Evolutionary conservation across 2,888 invertebrate genomes (phyloP).

Genomic region (Drosophila aldrichi): DNA sequence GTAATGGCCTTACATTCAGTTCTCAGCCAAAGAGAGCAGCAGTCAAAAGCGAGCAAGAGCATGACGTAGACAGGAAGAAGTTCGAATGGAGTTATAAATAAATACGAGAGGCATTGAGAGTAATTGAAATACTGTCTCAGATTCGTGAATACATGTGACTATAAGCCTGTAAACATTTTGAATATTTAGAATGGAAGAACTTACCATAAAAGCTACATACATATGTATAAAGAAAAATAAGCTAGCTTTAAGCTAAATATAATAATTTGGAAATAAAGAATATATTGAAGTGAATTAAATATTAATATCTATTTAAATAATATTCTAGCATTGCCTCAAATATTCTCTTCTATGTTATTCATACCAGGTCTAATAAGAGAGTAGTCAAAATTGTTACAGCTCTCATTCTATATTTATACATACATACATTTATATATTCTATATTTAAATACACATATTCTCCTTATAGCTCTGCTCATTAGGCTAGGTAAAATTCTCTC

Average conservation of each 20-base stretch:
- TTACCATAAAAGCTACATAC: too few species aligned
- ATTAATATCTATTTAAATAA: too few species aligned
- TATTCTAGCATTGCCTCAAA: too few species aligned
- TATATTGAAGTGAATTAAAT: too few species aligned
- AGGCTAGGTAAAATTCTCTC: background rate
- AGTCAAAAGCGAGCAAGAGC: background rate
- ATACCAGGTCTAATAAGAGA: background rate
- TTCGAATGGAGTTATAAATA: background rate
- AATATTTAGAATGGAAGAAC: too few species aligned
- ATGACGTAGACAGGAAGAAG: background rate
- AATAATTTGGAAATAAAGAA: too few species aligned
- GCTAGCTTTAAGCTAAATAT: too few species aligned
- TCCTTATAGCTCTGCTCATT: background rate
- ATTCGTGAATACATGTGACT: too few species aligned
- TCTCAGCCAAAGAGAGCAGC: conserved; percentile 1
- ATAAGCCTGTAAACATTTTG: too few species aligned
- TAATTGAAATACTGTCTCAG: too few species aligned
- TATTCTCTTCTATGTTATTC: background rate
- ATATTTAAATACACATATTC: background rate
- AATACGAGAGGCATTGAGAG: background rate
- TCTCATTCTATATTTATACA: background rate
- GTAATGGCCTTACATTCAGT: conserved; percentile 14
- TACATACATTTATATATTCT: too few species aligned
- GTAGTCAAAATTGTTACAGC: background rate
- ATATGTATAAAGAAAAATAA: too few species aligned